Evolutionary conservation across 2,888 invertebrate genomes (phyloP).

Genomic region (Acronicta leporina): DNA sequence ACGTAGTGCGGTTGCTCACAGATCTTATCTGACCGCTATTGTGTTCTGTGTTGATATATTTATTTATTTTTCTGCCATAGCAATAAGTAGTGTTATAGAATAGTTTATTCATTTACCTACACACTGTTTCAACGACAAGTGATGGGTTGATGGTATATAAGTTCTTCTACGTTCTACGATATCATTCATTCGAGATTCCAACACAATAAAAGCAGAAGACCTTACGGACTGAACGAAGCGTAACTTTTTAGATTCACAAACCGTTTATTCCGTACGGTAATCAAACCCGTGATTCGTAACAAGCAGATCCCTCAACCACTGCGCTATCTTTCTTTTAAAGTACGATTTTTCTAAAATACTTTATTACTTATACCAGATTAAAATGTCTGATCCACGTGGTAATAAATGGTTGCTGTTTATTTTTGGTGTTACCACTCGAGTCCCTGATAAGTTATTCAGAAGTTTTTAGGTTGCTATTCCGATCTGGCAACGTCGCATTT

Average conservation of each 20-base stretch:
- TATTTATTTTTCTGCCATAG: slow-evolving; percentile 5
- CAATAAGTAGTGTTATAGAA: not conserved
- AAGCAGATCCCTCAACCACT: too few species aligned
- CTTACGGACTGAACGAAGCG: too few species aligned
- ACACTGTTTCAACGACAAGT: not conserved
- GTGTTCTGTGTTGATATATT: slow-evolving; percentile 25
- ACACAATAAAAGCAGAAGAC: too few species aligned
- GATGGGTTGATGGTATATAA: too few species aligned
- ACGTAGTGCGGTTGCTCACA: slow-evolving; percentile 18
- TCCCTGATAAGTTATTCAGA: slow-evolving; percentile 33
- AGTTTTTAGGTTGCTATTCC: slow-evolving; percentile 21
- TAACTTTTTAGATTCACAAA: too few species aligned
- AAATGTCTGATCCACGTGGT: slow-evolving; percentile 9
- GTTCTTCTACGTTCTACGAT: too few species aligned
- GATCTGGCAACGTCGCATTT: slow-evolving; percentile 48
- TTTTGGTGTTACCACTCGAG: slow-evolving; percentile 16
- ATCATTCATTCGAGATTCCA: too few species aligned
- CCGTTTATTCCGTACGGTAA: too few species aligned
- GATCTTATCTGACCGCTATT: slow-evolving; percentile 54
- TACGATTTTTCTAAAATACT: too few species aligned
- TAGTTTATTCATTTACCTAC: not conserved
- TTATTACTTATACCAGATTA: too few species aligned
- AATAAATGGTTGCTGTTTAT: slow-evolving; percentile 18
- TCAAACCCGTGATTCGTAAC: too few species aligned
- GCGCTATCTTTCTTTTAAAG: too few species aligned